phyloP scores from a whole-genome alignment of 2,797 vertebrate genomes.

The Sebastes nivosus region DNA sequence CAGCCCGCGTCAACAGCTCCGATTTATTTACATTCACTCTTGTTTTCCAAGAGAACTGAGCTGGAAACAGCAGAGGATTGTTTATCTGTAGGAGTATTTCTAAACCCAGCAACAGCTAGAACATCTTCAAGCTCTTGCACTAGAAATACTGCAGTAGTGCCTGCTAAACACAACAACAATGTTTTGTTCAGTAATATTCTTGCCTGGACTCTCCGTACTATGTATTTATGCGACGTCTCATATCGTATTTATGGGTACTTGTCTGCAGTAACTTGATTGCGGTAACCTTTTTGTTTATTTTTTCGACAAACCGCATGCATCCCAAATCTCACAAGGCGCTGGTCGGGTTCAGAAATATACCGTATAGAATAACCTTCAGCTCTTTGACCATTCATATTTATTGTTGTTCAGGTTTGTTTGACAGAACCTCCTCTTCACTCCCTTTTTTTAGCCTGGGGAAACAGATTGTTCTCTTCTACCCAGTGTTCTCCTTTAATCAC shows the following conservation, averaged over 20 bases:
- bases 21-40: constrained; percentile 76
- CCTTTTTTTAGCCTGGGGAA: constrained; percentile 12
- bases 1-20: constrained; percentile 61
- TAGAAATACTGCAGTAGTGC: background rate
- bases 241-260: constrained; percentile 25
- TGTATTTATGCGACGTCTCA: constrained; percentile 13
- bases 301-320: constrained; percentile 14
- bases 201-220: background rate
- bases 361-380: constrained; percentile 16
- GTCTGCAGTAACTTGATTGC: constrained; percentile 25
- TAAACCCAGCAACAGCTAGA: background rate
- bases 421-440: constrained; percentile 11
- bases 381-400: constrained; percentile 21
- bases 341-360: constrained; percentile 8
- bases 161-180: background rate
- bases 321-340: constrained; percentile 11
- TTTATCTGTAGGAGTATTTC: background rate
- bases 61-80: background rate
- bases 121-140: background rate
- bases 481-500: constrained; percentile 36
- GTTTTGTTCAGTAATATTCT: background rate
- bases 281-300: constrained; percentile 6
- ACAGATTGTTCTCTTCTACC: constrained; percentile 5
- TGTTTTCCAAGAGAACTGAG: constrained; percentile 49
- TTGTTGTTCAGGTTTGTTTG: constrained; percentile 35